Conservation (phyloP, 2,888 invertebrate genomes). For the Creontiades dilutus region DNA sequence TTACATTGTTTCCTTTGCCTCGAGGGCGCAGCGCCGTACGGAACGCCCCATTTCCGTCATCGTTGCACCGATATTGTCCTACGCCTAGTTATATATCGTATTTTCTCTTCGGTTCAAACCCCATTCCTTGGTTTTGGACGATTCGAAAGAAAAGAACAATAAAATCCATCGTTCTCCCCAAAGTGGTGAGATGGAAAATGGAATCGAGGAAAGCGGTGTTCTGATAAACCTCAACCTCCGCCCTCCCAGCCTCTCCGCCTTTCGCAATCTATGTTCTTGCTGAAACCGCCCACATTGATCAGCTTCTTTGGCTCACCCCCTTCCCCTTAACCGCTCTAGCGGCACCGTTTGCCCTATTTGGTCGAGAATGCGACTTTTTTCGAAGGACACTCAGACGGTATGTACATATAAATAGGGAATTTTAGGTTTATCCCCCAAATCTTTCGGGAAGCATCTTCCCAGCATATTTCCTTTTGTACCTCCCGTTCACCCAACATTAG, state of each 20-base stretch:
- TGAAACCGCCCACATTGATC: conserved; percentile 38
- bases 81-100: conserved; percentile 59
- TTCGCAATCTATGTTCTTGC: conserved; percentile 24
- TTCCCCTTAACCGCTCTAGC: neutral
- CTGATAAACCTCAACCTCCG: neutral
- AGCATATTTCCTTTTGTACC: neutral
- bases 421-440: conserved; percentile 26
- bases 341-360: neutral
- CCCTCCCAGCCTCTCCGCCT: neutral
- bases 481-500: neutral
- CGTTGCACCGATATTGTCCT: conserved; percentile 35
- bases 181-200: conserved; percentile 35
- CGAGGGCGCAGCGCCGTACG: neutral
- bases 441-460: neutral
- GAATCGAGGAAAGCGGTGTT: neutral
- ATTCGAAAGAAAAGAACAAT: conserved; percentile 2
- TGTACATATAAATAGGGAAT: conserved; percentile 47
- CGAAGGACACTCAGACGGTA: conserved; percentile 37
- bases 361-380: neutral
- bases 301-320: conserved; percentile 10
- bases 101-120: conserved; percentile 20
- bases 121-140: conserved; percentile 20
- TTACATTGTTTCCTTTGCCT: conserved; percentile 51
- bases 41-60: conserved; percentile 60
- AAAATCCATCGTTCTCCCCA: conserved; percentile 34